Conservation (phyloP, 1,140 invertebrate genomes). For the Pseudoatta argentina region DNA sequence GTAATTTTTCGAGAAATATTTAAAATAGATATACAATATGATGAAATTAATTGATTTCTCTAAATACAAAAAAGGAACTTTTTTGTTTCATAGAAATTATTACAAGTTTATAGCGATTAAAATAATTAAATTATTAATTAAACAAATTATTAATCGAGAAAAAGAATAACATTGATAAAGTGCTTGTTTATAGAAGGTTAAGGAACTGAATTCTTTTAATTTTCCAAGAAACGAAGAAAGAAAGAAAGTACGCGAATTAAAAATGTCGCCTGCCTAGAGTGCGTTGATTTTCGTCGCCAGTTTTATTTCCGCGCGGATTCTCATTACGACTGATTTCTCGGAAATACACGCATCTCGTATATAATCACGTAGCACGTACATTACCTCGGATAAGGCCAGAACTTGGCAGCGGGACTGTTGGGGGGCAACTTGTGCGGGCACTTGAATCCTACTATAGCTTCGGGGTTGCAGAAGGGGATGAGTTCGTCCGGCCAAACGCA, state of each 20-base stretch:
- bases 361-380: background rate
- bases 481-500: slow-evolving; percentile 98
- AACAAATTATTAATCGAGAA: background rate
- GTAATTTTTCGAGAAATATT: background rate
- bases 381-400: slow-evolving; percentile 94
- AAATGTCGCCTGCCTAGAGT: background rate
- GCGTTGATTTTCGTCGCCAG: background rate
- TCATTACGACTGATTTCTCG: slow-evolving; percentile 32
- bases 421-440: slow-evolving; percentile 93
- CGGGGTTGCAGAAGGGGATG: slow-evolving; percentile 94
- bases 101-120: background rate
- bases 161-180: background rate
- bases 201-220: background rate
- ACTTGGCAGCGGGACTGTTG: slow-evolving; percentile 92
- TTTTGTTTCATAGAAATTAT: background rate
- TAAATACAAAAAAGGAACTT: background rate
- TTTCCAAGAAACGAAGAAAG: slow-evolving; percentile 1
- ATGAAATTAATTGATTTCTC: background rate
- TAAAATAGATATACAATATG: background rate
- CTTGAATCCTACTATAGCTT: slow-evolving; percentile 94
- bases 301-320: slow-evolving; percentile 12
- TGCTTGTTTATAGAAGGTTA: background rate
- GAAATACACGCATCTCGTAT: background rate
- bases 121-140: background rate
- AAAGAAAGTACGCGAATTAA: background rate